Base-by-base conservation (phyloP, 2,888 invertebrate genomes). In the Sarcophaga subvicina region DNA sequence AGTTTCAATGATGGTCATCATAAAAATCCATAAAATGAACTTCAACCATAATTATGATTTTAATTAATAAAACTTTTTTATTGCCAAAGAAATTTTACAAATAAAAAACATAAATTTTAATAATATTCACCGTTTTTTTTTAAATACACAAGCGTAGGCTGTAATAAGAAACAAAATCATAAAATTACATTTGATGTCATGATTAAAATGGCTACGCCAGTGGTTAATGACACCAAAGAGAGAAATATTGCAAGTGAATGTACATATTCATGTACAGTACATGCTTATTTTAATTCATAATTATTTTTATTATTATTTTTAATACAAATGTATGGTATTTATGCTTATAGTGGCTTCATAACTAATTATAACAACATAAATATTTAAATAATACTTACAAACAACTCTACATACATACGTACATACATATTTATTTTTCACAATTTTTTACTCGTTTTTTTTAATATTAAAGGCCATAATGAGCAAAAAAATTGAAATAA, bases 281-380 rank as follows among this genome's bases (percentile, higher is more conserved):
- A 37, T 14, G 49, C 11, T 67, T 20, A 20, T 22, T 70, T 73
- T 62, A 14, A 64, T 47, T 70, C n/a, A 59, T 63, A 72, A 72
- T 80, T 63, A 67, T 54, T 20, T 11, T 67, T 67, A 77, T 66
- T 8, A 37, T 37, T 37, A 37, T 37, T 37, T 60, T 62, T 67
- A 59, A 47, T 72, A 67, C 27, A 71, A 72, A 77, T 83, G 49
- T 27, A 69, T 78, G 66, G 54, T 62, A 77, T 80, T 80, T 72
- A 83, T 69, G 12, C 60, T 59, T 76, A 66, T 80, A 77, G 62
- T 80, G 76, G 77, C 80, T 78, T 83, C 69, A 80, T 83, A 78
- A 86, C 83, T 83, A 86, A 86, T 86, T 83, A 86, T 83, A 86
- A 86, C 80, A 86, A 86, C 69, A 86, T 80, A 83, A 86, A 86